Percentiles rank a stretch among this genome's conserved stretches.
Evolutionary conservation across 2,888 invertebrate genomes (phyloP).

Genomic region (Ectropis crepuscularia): DNA sequence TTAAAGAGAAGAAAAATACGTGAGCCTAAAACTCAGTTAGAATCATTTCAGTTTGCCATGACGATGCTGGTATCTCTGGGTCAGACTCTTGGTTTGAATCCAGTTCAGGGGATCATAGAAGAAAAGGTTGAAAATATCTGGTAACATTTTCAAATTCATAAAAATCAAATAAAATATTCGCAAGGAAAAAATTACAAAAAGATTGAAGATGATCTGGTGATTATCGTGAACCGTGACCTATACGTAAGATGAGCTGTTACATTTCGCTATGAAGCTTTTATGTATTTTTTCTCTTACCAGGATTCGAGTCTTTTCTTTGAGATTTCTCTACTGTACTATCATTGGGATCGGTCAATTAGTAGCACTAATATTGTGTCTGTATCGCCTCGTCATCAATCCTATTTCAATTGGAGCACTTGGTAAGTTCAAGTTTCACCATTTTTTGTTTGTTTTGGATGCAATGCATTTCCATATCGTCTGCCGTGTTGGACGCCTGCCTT

Average conservation of each 20-base stretch:
- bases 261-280: no score
- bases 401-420: slow-evolving; percentile 45
- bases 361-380: slow-evolving; percentile 41
- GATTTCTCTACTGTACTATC: slow-evolving; percentile 46
- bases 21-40: slow-evolving; percentile 42
- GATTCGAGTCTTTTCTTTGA: slow-evolving; percentile 49
- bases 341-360: slow-evolving; percentile 46
- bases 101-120: slow-evolving; percentile 50
- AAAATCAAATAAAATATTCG: not conserved
- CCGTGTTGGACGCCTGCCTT: no score
- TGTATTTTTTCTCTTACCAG: slow-evolving; percentile 45
- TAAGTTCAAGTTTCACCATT: slow-evolving; percentile 37
- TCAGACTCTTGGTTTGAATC: slow-evolving; percentile 57
- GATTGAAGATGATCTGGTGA: no score
- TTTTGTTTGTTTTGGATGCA: not conserved
- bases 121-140: slow-evolving; percentile 51
- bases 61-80: slow-evolving; percentile 52
- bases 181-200: no score
- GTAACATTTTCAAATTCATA: slow-evolving; percentile 41
- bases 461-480: not conserved
- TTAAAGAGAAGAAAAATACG: not conserved
- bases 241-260: no score
- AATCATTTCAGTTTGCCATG: slow-evolving; percentile 56
- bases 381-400: slow-evolving; percentile 37
- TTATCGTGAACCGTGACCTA: no score